phyloP scores from a whole-genome alignment of 2,888 invertebrate genomes.

The Epinotia ramella region DNA sequence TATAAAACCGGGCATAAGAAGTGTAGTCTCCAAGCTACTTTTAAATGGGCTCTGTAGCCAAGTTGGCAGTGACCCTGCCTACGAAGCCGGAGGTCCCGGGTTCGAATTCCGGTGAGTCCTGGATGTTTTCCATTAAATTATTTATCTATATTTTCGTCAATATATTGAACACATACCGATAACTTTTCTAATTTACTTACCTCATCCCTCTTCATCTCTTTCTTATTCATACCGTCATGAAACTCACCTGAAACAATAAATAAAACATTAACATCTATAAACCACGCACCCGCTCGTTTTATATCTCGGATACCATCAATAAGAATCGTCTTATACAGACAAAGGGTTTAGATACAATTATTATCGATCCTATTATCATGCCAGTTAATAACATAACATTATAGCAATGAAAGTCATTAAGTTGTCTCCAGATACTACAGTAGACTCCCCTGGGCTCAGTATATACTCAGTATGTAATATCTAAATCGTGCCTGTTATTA shows the following conservation, averaged over 20 bases:
- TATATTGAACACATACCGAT: neutral
- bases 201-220: neutral
- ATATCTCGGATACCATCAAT: neutral
- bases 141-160: too few species aligned
- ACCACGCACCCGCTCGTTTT: neutral
- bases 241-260: conserved; percentile 20
- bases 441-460: neutral
- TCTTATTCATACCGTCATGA: neutral
- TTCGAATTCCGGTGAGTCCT: too few species aligned
- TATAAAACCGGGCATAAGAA: too few species aligned
- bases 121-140: too few species aligned
- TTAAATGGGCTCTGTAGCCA: too few species aligned
- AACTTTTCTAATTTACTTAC: neutral
- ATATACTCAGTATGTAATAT: neutral
- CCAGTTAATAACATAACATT: neutral
- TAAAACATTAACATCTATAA: neutral
- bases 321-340: neutral
- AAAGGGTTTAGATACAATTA: neutral
- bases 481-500: neutral
- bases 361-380: conserved; percentile 1
- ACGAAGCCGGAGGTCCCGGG: too few species aligned
- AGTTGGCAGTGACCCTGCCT: too few species aligned
- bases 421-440: neutral
- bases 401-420: neutral
- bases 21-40: too few species aligned